phyloP scores from a whole-genome alignment of 2,797 vertebrate species.

The Streptopelia turtur region DNA sequence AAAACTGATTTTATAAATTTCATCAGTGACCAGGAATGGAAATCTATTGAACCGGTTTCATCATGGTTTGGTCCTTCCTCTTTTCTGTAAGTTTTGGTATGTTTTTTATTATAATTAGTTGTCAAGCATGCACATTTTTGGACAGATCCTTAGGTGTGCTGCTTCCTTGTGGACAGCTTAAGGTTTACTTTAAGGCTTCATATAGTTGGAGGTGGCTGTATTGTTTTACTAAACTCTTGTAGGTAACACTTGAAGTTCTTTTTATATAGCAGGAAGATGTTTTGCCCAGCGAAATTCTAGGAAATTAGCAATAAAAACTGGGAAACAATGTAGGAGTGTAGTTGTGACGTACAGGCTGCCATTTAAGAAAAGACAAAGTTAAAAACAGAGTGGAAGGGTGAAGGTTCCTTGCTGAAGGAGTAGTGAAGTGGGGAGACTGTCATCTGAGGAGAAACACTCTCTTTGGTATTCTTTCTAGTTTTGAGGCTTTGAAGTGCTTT shows the following conservation, averaged over 20 bases:
- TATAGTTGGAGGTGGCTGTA: not conserved
- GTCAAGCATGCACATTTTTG: accelerated
- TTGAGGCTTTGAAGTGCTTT: not conserved
- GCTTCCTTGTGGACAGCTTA: not conserved
- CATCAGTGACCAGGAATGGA: constrained; percentile 92
- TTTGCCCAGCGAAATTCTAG: not conserved
- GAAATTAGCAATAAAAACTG: not conserved
- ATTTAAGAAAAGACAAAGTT: not conserved
- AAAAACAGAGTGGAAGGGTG: not conserved
- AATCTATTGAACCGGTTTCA: constrained; percentile 87
- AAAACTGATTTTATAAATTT: constrained; percentile 95
- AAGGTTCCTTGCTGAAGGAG: not conserved
- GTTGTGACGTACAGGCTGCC: not conserved
- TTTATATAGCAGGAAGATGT: not conserved
- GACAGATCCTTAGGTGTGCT: not conserved
- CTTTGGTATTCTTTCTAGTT: not conserved
- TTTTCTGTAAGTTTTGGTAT: constrained; percentile 84
- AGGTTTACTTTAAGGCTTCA: not conserved
- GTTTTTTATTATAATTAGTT: not conserved
- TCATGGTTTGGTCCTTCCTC: constrained; percentile 95
- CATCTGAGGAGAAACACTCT: not conserved
- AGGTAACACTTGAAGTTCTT: not conserved
- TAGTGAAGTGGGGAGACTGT: not conserved
- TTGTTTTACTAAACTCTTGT: not conserved
- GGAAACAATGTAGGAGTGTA: accelerated